These are phyloP conservation scores for Oscarella lobularis DNA, from an alignment of 37 sponge, comb jelly and placozoan genomes.

Conservation along the genomic window DNA sequence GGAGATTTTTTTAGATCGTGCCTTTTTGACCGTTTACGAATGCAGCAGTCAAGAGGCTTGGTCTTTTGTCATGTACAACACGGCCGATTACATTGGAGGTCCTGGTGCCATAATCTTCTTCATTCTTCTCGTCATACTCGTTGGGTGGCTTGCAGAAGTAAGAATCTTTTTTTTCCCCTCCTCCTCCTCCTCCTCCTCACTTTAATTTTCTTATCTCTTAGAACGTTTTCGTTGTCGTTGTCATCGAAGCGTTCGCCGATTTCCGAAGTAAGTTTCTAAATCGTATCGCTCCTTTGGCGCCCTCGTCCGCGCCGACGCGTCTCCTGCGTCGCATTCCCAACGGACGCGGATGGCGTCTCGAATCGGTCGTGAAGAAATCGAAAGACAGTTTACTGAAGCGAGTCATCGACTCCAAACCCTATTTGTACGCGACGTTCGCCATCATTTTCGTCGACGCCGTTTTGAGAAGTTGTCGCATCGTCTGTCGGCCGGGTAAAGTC, in stretches of 20 bases:
- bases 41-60: background rate
- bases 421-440: background rate
- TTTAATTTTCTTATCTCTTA: background rate
- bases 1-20: background rate
- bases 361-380: background rate
- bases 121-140: background rate
- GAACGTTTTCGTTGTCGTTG: conserved; percentile 2
- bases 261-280: background rate
- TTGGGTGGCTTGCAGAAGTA: background rate
- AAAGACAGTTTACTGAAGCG: background rate
- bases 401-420: background rate
- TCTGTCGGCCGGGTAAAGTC: no score
- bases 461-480: background rate
- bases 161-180: no score
- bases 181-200: no score
- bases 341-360: background rate
- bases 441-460: background rate
- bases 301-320: background rate
- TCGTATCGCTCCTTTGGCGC: background rate
- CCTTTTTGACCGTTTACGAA: background rate
- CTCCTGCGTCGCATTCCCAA: background rate
- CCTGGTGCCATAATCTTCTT: background rate
- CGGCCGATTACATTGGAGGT: background rate
- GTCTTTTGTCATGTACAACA: background rate
- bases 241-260: background rate